Percentiles rank a stretch among this genome's conserved stretches.
Conservation (phyloP, 2,797 vertebrate species). For the Botia kubotai region DNA sequence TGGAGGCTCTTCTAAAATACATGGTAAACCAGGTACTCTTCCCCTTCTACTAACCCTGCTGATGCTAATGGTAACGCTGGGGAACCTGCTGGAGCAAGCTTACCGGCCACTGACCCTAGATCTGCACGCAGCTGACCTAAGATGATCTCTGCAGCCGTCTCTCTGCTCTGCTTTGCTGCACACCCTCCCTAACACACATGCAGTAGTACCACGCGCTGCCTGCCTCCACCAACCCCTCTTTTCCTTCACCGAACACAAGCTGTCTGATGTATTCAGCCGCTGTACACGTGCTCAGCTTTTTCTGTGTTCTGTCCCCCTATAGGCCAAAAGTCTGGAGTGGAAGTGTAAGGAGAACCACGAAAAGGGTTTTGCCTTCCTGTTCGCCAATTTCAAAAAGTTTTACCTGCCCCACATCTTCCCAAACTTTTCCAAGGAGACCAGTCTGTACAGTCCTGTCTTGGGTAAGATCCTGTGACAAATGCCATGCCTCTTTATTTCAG, state of each 20-base stretch:
- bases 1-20: slow-evolving; percentile 98
- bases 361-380: slow-evolving; percentile 97
- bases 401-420: slow-evolving; percentile 99
- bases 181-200: slow-evolving; percentile 51
- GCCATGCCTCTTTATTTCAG: background rate
- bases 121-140: slow-evolving; percentile 26
- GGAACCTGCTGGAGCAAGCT: slow-evolving; percentile 25
- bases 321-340: slow-evolving; percentile 99
- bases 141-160: background rate
- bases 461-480: slow-evolving; percentile 78
- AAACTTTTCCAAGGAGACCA: slow-evolving; percentile 95
- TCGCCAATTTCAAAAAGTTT: slow-evolving; percentile 97
- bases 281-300: slow-evolving; percentile 19
- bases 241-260: slow-evolving; percentile 58
- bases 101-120: slow-evolving; percentile 25
- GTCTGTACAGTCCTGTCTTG: slow-evolving; percentile 92
- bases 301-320: slow-evolving; percentile 51
- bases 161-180: slow-evolving; percentile 46
- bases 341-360: slow-evolving; percentile 98
- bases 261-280: slow-evolving; percentile 24
- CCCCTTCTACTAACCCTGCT: slow-evolving; percentile 70
- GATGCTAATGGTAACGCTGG: slow-evolving; percentile 23
- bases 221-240: slow-evolving; percentile 49
- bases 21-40: slow-evolving; percentile 98
- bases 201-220: slow-evolving; percentile 69